A percentile compares a stretch with the other conserved stretches of the same genome.
phyloP scores from a whole-genome alignment of 2,888 invertebrate genomes.

The Argyresthia albistria region DNA sequence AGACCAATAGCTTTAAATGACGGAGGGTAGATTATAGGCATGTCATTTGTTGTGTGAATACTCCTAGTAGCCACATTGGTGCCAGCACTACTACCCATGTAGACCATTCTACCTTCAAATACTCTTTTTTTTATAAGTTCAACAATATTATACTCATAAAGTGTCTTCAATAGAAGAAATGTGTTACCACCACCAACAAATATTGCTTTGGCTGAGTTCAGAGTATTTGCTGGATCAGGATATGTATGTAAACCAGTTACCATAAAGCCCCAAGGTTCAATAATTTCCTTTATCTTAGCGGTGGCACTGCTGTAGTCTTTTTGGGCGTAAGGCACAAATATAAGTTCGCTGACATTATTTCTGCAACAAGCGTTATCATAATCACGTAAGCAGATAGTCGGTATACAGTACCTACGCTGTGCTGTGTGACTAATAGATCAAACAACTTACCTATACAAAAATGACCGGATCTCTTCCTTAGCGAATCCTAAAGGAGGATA shows the following conservation, averaged over 20 bases:
- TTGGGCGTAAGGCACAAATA: slow-evolving; percentile 85
- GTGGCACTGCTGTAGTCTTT: slow-evolving; percentile 78
- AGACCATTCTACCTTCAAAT: slow-evolving; percentile 75
- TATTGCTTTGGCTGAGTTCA: slow-evolving; percentile 77
- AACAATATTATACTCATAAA: slow-evolving; percentile 79
- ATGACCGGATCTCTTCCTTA: slow-evolving; percentile 72
- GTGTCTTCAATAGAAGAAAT: slow-evolving; percentile 78
- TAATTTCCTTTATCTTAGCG: slow-evolving; percentile 66
- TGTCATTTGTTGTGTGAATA: slow-evolving; percentile 89
- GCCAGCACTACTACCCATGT: slow-evolving; percentile 87
- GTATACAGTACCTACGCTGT: not conserved
- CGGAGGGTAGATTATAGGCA: slow-evolving; percentile 88
- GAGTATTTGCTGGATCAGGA: slow-evolving; percentile 66
- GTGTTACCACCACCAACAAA: slow-evolving; percentile 89
- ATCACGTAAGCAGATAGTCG: not conserved
- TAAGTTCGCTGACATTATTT: slow-evolving; percentile 73
- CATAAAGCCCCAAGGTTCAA: slow-evolving; percentile 76
- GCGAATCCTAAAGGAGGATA: slow-evolving; percentile 78
- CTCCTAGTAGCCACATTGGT: slow-evolving; percentile 86
- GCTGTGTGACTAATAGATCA: too few species aligned
- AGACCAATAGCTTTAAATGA: slow-evolving; percentile 79
- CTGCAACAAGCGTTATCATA: slow-evolving; percentile 47
- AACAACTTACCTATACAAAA: slow-evolving; percentile 71
- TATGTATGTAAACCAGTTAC: slow-evolving; percentile 78
- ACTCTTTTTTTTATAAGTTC: slow-evolving; percentile 75